Evolutionary conservation across 2,113 vertebrate species (phyloP).

Genomic region (Tursiops truncatus): DNA sequence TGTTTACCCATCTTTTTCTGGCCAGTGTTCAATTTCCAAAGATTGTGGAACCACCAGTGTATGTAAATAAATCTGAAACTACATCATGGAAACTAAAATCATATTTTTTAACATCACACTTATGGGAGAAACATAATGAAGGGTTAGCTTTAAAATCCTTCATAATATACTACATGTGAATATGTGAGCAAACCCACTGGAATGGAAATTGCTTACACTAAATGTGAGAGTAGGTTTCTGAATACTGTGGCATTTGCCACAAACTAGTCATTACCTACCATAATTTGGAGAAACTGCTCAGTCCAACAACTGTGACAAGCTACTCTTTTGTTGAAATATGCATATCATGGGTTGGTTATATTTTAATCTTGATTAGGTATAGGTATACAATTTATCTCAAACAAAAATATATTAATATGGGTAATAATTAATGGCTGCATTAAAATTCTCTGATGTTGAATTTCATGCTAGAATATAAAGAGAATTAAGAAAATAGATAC

Average conservation of each 20-base stretch:
- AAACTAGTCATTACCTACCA: not conserved
- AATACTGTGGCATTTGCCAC: not conserved
- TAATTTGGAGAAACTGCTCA: constrained; percentile 10
- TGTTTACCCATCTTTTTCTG: not conserved
- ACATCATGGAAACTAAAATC: not conserved
- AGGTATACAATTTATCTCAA: not conserved
- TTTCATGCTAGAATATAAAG: not conserved
- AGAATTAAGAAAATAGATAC: not conserved
- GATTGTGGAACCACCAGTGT: not conserved
- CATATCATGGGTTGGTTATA: not conserved
- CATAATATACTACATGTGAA: constrained; percentile 56
- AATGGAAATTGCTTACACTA: constrained; percentile 53
- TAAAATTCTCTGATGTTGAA: not conserved
- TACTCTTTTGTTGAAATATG: not conserved
- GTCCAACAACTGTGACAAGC: constrained; percentile 24
- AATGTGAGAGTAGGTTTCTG: constrained; percentile 48
- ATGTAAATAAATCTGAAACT: constrained; percentile 43
- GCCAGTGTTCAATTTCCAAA: not conserved
- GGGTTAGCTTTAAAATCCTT: constrained; percentile 60
- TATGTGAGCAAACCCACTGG: constrained; percentile 69
- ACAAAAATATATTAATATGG: not conserved
- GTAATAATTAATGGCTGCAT: not conserved
- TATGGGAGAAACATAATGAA: constrained; percentile 46
- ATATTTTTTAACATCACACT: constrained; percentile 51
- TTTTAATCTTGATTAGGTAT: not conserved